These are phyloP conservation scores for Oreochromis spilurus DNA, from an alignment of 2,113 vertebrate species.

Conservation along the genomic window DNA sequence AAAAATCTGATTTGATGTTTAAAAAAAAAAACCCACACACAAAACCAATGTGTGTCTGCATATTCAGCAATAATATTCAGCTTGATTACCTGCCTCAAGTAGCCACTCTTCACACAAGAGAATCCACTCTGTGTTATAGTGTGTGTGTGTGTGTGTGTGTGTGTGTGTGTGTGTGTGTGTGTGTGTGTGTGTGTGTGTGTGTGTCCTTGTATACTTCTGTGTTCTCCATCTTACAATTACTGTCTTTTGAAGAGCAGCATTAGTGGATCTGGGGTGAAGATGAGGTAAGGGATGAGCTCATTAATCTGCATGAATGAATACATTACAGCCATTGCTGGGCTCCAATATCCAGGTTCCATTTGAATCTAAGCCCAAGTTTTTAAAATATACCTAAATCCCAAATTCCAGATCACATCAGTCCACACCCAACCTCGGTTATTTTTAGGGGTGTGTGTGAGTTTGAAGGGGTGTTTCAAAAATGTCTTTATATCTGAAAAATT, in stretches of 20 bases:
- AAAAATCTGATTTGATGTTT: not conserved
- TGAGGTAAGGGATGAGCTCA: not conserved
- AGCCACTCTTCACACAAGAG: not conserved
- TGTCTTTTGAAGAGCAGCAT: not conserved
- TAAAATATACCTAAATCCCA: not conserved
- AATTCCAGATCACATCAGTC: not conserved
- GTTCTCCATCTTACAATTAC: not conserved
- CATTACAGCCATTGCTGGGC: not conserved
- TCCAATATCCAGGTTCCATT: not conserved
- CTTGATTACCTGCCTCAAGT: constrained; percentile 30
- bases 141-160: not conserved
- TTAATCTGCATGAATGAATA: constrained; percentile 3
- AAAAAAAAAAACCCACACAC: not conserved
- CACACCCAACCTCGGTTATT: accelerated
- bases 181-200: not conserved
- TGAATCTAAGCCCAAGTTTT: not conserved
- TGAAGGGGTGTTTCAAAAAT: not conserved
- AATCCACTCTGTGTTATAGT: not conserved
- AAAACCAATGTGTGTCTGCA: accelerated
- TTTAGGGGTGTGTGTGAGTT: not conserved
- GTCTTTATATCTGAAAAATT: not conserved
- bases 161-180: not conserved
- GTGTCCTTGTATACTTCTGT: not conserved
- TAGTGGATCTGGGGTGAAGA: not conserved
- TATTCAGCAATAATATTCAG: not conserved